Evolutionary conservation across 2,888 invertebrate species (phyloP), one percentile per base, ranked within the genome.

Genomic region (Thera obeliscata): DNA sequence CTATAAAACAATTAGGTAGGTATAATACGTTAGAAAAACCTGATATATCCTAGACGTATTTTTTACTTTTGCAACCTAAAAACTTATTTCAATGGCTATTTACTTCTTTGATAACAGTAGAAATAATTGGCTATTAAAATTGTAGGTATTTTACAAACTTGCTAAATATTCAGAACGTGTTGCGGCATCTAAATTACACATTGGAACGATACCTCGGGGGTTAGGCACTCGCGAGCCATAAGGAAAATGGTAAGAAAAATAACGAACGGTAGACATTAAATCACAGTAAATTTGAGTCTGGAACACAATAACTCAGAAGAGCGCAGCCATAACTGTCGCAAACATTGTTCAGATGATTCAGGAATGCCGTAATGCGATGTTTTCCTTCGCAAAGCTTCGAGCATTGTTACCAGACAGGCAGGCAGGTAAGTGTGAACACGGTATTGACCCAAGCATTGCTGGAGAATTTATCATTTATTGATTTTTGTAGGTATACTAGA

Each of bases 291-390:
- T 89, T 89, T 87, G 86, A 85, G 88, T 83, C 85, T 86, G 87
- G 84, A 85, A 86, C 86, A 87, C 87, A 87, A 90, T 91, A 91
- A 90, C 86, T 91, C 88, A 89, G 80, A 81, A 83, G 85, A 85
- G 85, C 83, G 84, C 84, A 70, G 86, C 90, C 87, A 90, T 91
- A 90, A 90, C 86, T 91, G 90, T 90, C 91, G 82, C 88, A 85
- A 86, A 87, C 90, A 91, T 87, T 88, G 88, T 88, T 86, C 86
- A 77, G 83, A 87, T 90, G 90, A 91, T 90, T 90, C 89, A 91
- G 88, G 89, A 86, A 84, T 84, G 84, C 79, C 74, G 82, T 86
- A 86, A 86, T 87, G 87, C 83, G 82, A 81, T 87, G 85, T 87
- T 87, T 86, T 85, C 84, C 82, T 78, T 74, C 70, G 59, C 65